Conservation (phyloP, 2,113 vertebrate genomes). For the Callionymus lyra region DNA sequence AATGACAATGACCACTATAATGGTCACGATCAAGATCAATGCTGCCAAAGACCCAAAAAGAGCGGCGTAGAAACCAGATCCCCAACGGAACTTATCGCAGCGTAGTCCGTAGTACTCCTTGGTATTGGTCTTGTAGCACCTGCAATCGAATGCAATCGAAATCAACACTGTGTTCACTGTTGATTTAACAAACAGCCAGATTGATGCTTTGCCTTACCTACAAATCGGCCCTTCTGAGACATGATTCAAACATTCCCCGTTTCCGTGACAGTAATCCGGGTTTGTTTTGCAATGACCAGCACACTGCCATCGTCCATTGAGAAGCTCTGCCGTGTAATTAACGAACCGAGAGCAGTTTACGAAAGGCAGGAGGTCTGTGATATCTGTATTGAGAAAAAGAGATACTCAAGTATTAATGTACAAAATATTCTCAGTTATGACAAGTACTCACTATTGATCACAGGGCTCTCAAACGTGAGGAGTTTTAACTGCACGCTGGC, state of each 20-base stretch:
- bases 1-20: slow-evolving; percentile 26
- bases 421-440: neutral
- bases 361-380: slow-evolving; percentile 37
- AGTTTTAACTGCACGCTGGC: slow-evolving; percentile 4
- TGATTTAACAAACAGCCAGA: too few relatives aligned
- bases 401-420: neutral
- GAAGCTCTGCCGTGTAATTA: slow-evolving; percentile 39
- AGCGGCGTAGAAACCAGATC: slow-evolving; percentile 57
- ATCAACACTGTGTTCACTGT: neutral
- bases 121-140: slow-evolving; percentile 42
- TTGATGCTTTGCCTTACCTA: slow-evolving; percentile 31
- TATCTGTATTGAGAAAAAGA: slow-evolving; percentile 28
- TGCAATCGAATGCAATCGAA: slow-evolving; percentile 9
- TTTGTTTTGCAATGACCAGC: slow-evolving; percentile 40
- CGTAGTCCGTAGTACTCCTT: slow-evolving; percentile 45
- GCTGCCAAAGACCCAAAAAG: slow-evolving; percentile 58
- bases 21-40: slow-evolving; percentile 35
- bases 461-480: slow-evolving; percentile 14
- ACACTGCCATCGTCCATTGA: slow-evolving; percentile 48
- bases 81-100: slow-evolving; percentile 46
- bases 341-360: slow-evolving; percentile 38
- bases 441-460: slow-evolving; percentile 40
- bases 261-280: slow-evolving; percentile 42
- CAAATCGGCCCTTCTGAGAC: slow-evolving; percentile 36
- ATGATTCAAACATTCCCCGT: slow-evolving; percentile 48